Evolutionary conservation across 1,140 invertebrate genomes (phyloP), one percentile per base, ranked within the genome.

Genomic region (Caerostris extrusa): DNA sequence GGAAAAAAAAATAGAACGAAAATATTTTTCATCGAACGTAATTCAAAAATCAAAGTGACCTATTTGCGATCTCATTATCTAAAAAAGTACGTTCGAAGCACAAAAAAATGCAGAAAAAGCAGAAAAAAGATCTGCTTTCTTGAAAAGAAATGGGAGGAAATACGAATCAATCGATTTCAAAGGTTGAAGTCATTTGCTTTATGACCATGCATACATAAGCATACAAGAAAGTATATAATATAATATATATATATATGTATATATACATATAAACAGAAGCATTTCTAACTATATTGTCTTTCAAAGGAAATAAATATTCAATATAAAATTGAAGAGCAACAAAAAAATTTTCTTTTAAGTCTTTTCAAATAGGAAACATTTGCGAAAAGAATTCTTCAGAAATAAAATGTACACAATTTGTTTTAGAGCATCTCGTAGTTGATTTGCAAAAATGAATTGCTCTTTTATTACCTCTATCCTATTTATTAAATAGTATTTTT

Each of bases 11-110:
- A 90, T 50, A 34, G 86, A 71, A 83, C 53, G 81, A 90, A 34
- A 34, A 90, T 89, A 77, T 64, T 90, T 90, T 90, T 60, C 53
- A 50, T 69, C n/a, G 57, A 58, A 60, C 89, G 89, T 81, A 81
- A 77, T 90, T 90, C 90, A 85, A 67, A 67, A 91, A 91, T 91
- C 90, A 91, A 91, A 91, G 81, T 85, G 69, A 77, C 77, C 90
- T 53, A 91, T 91, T 91, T 91, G 81, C 60, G 58, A 85, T 64
- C 90, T 91, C 90, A 85, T 91, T 91, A 82, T 71, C 89, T 61
- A 58, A 90, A 58, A 90, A 61, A 61, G 69, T 86, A 86, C 56
- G 83, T 50, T 34, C 34, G 61, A 87, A 87, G 61, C 17, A 87
- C 17, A 81, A 8, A 81, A 81, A n/a, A 4, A 17, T n/a, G 3